Conservation (phyloP, 1,140 invertebrate species). For the Dreissena rostriformis region DNA sequence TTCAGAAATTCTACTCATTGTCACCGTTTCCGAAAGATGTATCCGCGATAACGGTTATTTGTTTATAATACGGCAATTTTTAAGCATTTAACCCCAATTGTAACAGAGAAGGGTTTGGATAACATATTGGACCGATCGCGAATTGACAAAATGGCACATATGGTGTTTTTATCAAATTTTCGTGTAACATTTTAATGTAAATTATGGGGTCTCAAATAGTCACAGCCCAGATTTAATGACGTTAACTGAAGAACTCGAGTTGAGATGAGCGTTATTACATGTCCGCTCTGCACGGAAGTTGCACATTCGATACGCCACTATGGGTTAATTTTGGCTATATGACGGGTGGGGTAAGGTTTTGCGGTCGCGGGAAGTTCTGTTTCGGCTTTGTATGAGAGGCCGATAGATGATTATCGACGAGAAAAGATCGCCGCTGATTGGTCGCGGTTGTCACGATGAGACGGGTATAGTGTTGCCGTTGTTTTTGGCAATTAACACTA, state of each 20-base stretch:
- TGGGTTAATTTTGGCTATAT: slow-evolving; percentile 6
- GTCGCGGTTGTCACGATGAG: too few species aligned
- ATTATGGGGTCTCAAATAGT: slow-evolving; percentile 36
- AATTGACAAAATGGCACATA: slow-evolving; percentile 44
- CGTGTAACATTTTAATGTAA: slow-evolving; percentile 51
- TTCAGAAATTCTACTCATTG: too few species aligned
- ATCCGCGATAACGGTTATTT: too few species aligned
- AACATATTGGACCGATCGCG: slow-evolving; percentile 12
- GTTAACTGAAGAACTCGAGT: slow-evolving; percentile 21
- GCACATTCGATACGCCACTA: slow-evolving; percentile 21
- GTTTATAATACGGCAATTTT: too few species aligned
- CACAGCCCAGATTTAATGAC: slow-evolving; percentile 6
- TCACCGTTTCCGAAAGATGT: too few species aligned
- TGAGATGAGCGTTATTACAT: slow-evolving; percentile 41
- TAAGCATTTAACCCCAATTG: background rate
- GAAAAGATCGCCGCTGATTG: slow-evolving; percentile 5
- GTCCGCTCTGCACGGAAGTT: slow-evolving; percentile 35
- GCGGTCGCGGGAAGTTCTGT: too few species aligned
- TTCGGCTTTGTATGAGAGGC: slow-evolving; percentile 9
- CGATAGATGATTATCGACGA: slow-evolving; percentile 46
- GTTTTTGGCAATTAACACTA: too few species aligned
- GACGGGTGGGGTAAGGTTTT: too few species aligned
- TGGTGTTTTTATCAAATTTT: slow-evolving; percentile 49
- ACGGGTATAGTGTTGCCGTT: too few species aligned
- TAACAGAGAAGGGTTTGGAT: background rate